Conservation (phyloP, 2,888 invertebrate species). For the Volucella zonaria region DNA sequence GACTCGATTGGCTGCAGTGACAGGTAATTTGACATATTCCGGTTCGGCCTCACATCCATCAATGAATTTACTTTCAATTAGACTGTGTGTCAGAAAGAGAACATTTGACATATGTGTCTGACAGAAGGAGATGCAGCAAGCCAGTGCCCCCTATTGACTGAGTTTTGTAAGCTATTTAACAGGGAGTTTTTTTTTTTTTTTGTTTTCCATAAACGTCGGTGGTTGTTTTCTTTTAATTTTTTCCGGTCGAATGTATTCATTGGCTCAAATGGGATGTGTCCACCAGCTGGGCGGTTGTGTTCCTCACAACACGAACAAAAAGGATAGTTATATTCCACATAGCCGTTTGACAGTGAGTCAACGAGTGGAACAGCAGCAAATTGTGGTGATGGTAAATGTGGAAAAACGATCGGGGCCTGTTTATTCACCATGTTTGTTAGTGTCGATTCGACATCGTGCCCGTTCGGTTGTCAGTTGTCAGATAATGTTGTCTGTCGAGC, state of each 20-base stretch:
- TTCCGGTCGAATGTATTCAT: constrained; percentile 72
- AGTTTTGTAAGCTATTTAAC: constrained; percentile 66
- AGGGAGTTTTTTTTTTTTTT: constrained; percentile 71
- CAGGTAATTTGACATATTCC: constrained; percentile 72
- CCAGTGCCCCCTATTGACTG: constrained; percentile 71
- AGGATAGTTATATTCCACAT: constrained; percentile 46
- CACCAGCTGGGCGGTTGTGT: constrained; percentile 1
- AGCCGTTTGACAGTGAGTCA: constrained; percentile 52
- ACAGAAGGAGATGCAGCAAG: constrained; percentile 37
- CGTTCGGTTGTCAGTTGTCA: constrained; percentile 73
- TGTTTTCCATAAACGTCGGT: constrained; percentile 71
- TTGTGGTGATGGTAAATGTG: constrained; percentile 58
- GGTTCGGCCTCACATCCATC: constrained; percentile 73
- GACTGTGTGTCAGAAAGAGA: constrained; percentile 45
- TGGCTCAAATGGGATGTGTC: constrained; percentile 71
- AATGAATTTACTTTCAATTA: constrained; percentile 73
- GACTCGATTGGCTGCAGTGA: constrained; percentile 70
- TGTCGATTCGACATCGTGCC: constrained; percentile 76
- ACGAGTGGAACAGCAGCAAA: constrained; percentile 59
- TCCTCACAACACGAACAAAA: constrained; percentile 31
- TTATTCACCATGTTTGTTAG: constrained; percentile 73
- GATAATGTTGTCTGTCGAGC: constrained; percentile 59
- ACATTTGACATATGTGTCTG: background rate
- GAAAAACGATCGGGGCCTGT: constrained; percentile 64
- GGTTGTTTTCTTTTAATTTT: constrained; percentile 62